Evolutionary conservation across 2,888 invertebrate genomes (phyloP).

Genomic region (Parnassius mnemosyne): DNA sequence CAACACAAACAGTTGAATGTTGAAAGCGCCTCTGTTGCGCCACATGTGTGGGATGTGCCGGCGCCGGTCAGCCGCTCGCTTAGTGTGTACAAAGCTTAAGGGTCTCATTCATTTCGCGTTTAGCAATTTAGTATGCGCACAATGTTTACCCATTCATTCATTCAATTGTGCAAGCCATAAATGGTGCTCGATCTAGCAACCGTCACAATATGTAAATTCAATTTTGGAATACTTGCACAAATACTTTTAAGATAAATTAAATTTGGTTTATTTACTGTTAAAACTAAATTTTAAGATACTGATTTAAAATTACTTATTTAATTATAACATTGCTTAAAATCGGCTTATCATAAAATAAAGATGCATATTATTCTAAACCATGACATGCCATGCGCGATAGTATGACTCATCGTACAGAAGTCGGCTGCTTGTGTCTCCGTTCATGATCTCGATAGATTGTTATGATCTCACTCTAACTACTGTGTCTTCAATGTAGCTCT

Average conservation of each 20-base stretch:
- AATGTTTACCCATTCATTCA: constrained; percentile 74
- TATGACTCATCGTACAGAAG: constrained; percentile 62
- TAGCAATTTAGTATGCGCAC: constrained; percentile 75
- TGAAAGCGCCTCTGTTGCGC: constrained; percentile 76
- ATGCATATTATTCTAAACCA: constrained; percentile 33
- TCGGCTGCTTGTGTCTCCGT: constrained; percentile 51
- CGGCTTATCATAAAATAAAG: constrained; percentile 31
- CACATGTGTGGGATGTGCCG: constrained; percentile 76
- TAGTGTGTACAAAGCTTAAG: constrained; percentile 61
- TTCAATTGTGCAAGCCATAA: constrained; percentile 62
- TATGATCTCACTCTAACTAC: constrained; percentile 57
- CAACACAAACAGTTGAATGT: constrained; percentile 65
- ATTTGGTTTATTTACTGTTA: too few relatives aligned
- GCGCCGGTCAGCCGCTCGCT: constrained; percentile 65
- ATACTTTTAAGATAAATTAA: too few relatives aligned
- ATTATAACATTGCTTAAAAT: not conserved
- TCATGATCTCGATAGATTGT: constrained; percentile 50
- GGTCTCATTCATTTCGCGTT: constrained; percentile 77
- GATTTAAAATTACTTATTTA: not conserved
- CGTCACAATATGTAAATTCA: constrained; percentile 32
- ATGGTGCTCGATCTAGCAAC: constrained; percentile 48
- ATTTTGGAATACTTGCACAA: not conserved
- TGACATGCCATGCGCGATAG: constrained; percentile 39
- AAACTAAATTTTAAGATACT: too few relatives aligned
- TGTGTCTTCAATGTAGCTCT: constrained; percentile 45